A percentile compares a stretch with the other conserved stretches of the same genome.
phyloP scores from a whole-genome alignment of 1,140 invertebrate species.

The Eupeodes corollae region DNA sequence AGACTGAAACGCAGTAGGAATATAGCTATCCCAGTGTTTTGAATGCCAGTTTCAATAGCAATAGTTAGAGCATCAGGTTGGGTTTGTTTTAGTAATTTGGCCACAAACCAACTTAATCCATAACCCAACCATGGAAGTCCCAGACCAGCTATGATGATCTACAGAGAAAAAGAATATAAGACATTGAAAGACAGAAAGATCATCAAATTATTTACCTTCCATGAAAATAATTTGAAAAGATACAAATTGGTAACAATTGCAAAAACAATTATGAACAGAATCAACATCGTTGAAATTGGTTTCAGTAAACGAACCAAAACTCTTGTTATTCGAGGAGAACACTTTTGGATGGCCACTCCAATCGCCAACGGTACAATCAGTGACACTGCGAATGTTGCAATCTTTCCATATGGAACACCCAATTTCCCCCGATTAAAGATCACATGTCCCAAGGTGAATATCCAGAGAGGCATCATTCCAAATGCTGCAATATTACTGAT shows the following conservation, averaged over 20 bases:
- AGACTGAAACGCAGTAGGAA: conserved; percentile 65
- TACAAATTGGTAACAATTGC: conserved; percentile 81
- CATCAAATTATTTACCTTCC: conserved; percentile 49
- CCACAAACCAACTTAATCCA: conserved; percentile 51
- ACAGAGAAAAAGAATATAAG: conserved; percentile 4
- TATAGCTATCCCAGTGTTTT: conserved; percentile 85
- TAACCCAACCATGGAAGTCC: conserved; percentile 81
- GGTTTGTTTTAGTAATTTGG: conserved; percentile 47
- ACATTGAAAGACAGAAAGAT: neutral
- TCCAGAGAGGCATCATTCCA: conserved; percentile 88
- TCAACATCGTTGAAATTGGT: conserved; percentile 66
- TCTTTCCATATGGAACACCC: conserved; percentile 68
- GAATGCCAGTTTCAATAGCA: conserved; percentile 81
- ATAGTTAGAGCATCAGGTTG: conserved; percentile 64
- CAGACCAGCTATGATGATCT: conserved; percentile 71
- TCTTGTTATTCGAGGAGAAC: conserved; percentile 49
- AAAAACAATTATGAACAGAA: conserved; percentile 80
- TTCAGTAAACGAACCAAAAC: conserved; percentile 68
- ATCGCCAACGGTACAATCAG: conserved; percentile 72
- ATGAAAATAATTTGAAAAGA: conserved; percentile 80
- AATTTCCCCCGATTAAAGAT: conserved; percentile 58
- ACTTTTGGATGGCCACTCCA: conserved; percentile 61
- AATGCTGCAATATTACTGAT: conserved; percentile 69
- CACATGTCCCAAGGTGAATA: conserved; percentile 71
- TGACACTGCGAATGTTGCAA: conserved; percentile 58